These are phyloP conservation scores for Orchesellides sinensis DNA, from an alignment of 2,888 invertebrate genomes.

Conservation along the genomic window DNA sequence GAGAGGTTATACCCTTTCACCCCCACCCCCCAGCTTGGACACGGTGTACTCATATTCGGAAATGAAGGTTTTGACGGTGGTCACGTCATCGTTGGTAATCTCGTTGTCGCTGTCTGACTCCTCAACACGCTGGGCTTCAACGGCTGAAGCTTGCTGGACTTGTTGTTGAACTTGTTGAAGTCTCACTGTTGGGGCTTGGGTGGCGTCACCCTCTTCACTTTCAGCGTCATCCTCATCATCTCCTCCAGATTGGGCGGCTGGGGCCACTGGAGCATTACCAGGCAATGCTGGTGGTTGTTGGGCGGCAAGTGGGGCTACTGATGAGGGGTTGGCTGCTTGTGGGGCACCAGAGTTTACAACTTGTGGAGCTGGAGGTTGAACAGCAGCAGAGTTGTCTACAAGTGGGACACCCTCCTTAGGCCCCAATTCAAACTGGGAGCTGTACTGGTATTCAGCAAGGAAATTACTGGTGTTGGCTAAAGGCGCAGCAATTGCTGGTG, in stretches of 20 bases:
- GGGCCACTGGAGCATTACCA: too few species aligned
- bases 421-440: slow-evolving; percentile 40
- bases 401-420: slow-evolving; percentile 10
- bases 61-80: slow-evolving; percentile 56
- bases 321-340: too few species aligned
- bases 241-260: slow-evolving; percentile 14
- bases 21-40: slow-evolving; percentile 21
- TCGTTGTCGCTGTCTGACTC: slow-evolving; percentile 61
- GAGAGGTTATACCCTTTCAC: slow-evolving; percentile 47
- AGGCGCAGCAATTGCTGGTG: slow-evolving; percentile 40
- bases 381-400: slow-evolving; percentile 2
- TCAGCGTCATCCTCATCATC: slow-evolving; percentile 24
- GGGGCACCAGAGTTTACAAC: background rate
- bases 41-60: slow-evolving; percentile 56
- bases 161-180: slow-evolving; percentile 17
- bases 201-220: slow-evolving; percentile 8
- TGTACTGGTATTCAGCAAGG: slow-evolving; percentile 38
- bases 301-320: too few species aligned
- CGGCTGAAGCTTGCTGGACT: slow-evolving; percentile 20
- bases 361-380: slow-evolving; percentile 6
- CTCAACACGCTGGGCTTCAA: slow-evolving; percentile 16
- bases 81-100: slow-evolving; percentile 54
- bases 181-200: slow-evolving; percentile 18
- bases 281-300: too few species aligned
- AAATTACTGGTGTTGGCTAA: slow-evolving; percentile 31